Evolutionary conservation across 2,113 vertebrate genomes (phyloP), one percentile per base, ranked within the genome.

Genomic region (western clawed frog (Xenopus tropicalis)): DNA sequence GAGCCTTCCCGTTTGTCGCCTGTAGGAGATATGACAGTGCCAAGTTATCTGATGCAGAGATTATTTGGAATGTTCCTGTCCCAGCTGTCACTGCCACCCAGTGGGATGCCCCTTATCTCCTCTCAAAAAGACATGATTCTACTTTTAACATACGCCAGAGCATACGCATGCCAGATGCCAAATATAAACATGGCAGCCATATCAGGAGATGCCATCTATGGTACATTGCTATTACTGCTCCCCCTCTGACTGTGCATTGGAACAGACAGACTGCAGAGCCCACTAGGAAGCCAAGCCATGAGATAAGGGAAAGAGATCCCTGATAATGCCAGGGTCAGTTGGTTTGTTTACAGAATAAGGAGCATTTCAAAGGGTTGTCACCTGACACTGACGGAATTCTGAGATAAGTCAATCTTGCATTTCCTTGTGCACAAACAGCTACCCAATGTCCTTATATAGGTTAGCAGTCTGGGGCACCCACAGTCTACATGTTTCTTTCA

Each of bases 81-180:
- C 56, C 72, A 61, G 37, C 54, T 51, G 58, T 68, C 58, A 68
- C 54, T 61, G 46, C 72, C 72, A 57, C 62, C 71, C 62, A 52
- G 20, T 61, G 48, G 59, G 72, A 37, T 51, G 56, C 13, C 43
- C 57, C 44, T 75, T 75, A 69, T 75, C 72, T 61, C 56, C 7
- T 22, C 37, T 13, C 17, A 43, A 16, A 9, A 23, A 61, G 11
- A 61, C 24, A 11, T 23, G 20, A 59, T 19, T 61, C 12, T 59
- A 66, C 29, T 5, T 63, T 74, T 67, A 74, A 67, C 54, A 61
- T 51, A 67, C 51, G 44, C 65, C 64, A 74, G 56, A 74, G 22
- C 63, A 46, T 67, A n/a, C 63, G 43, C 12, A 44, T 17, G 19
- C 29, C n/a, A 21, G 43, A 69, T 69, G 24, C n/a, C 51, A n/a